Evolutionary conservation across 2,113 vertebrate species (phyloP).

Genomic region (Ramphastos sulfuratus): DNA sequence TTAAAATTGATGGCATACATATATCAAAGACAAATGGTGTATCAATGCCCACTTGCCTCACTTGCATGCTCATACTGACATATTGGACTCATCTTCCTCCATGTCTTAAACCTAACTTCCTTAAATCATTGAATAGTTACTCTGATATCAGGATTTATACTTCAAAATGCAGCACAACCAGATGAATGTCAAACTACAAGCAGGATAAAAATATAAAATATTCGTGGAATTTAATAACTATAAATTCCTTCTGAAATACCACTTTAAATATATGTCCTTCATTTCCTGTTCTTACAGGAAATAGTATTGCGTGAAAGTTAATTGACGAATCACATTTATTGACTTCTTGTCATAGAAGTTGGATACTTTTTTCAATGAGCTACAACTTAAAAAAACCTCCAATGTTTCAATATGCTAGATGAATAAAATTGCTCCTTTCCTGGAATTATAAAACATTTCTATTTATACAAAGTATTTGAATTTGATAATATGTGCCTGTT

Average conservation of each 20-base stretch:
- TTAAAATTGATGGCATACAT: background rate
- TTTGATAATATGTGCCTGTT: background rate
- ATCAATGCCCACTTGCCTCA: background rate
- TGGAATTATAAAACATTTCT: background rate
- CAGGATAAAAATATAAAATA: constrained; percentile 3
- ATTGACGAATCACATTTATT: background rate
- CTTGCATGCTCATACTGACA: background rate
- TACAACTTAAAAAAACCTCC: background rate
- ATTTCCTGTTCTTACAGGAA: background rate
- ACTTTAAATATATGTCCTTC: background rate
- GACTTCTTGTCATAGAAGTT: background rate
- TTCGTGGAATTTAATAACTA: background rate
- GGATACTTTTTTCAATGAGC: background rate
- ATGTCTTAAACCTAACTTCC: background rate
- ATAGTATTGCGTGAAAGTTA: background rate
- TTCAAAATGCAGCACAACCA: constrained; percentile 44
- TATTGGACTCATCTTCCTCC: background rate
- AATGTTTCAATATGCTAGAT: background rate
- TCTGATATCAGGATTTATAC: background rate
- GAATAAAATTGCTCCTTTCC: background rate
- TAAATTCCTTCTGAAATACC: constrained; percentile 3
- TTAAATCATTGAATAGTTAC: background rate
- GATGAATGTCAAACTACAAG: constrained; percentile 49
- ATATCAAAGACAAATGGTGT: background rate
- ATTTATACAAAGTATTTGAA: background rate